Base-by-base conservation (phyloP, 1,140 invertebrate species). In the Theocolax elegans region DNA sequence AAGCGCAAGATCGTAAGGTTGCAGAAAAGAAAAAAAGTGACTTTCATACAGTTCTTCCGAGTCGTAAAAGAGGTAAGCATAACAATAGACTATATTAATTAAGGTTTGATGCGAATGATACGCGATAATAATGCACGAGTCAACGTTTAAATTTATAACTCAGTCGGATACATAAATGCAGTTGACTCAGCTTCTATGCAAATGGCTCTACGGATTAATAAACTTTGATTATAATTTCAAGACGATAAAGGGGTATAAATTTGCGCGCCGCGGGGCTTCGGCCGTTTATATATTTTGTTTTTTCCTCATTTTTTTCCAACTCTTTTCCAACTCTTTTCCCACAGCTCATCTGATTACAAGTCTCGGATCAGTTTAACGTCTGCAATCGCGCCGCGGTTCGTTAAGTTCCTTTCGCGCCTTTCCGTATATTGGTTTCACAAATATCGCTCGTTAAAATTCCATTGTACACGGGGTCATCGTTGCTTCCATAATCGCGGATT, bases 291-390 rank as follows among this genome's bases (percentile, higher is more conserved):
- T n/a, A n/a, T n/a, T n/a, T n/a, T n/a, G n/a, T n/a, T n/a, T n/a
- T n/a, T n/a, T n/a, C n/a, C n/a, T n/a, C n/a, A 58, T 54, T 62
- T 73, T 76, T 74, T 68, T 62, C 64, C 58, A 21, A 31, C n/a
- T 58, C 21, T 74, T 74, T 58, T 48, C 67, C 64, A 67, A 35
- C 31, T 6, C 31, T 21, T 74, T 74, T 58, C 62, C 71, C 64
- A 67, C 74, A 74, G 72, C 76, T 59, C 46, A 76, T 72, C 72
- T 74, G 72, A 76, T 71, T 74, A 75, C 56, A 40, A 56, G 72
- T 17, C 31, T 19, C 56, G 56, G 31, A 68, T 68, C 66, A 60
- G 23, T 60, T 60, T 60, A 68, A 59, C 29, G 44, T 54, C 56
- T 21, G 56, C 49, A 54, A 69, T 63, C 58, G 46, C n/a, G 42